Evolutionary conservation across 2,888 invertebrate genomes (phyloP), one percentile per base, ranked within the genome.

Genomic region (Anoplius nigerrimus): DNA sequence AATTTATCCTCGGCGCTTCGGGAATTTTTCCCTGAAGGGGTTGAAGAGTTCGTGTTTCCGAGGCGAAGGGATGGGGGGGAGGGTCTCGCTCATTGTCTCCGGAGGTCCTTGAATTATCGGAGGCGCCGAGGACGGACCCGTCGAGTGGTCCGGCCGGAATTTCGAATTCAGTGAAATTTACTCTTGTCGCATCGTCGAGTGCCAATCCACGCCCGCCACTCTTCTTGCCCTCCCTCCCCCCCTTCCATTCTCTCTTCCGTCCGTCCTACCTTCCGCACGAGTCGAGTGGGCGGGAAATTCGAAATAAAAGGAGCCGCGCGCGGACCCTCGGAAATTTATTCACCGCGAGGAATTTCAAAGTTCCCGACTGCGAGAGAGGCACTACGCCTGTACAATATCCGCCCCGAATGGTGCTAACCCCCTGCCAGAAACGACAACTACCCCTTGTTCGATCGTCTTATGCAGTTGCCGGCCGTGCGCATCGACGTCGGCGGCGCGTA

Each of bases 161-260:
- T 80, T 80, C 71, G 75, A 76, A 74, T 82, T 79, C 66, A 70
- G 52, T 69, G 76, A 75, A 82, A 81, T 79, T 79, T 74, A 72
- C 65, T 74, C 74, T 22, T 65, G 75, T 74, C 75, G 74, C 75
- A 72, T 71, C 71, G 68, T 74, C 71, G 71, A 74, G 79, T 72
- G 68, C 70, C 78, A 77, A 78, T 82, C 72, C 75, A 66, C 34
- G 66, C 60, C 66, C 67, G 62, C 59, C 27, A 21, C 5, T 43
- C 52, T 46, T 57, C 66, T 34, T 11, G 20, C 34, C 42, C 13
- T 56, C 43, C 43, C 22, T 13, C 27, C 24, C 15, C 20, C 16
- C 16, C 8, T 16, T 21, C n/a, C 22, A 20, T 11, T 18, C 18
- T 51, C 48, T 24, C 56, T 51, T 45, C 51, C 15, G 63, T 34